phyloP scores from a whole-genome alignment of 1,140 invertebrate genomes.

The Macrostomum lignano region DNA sequence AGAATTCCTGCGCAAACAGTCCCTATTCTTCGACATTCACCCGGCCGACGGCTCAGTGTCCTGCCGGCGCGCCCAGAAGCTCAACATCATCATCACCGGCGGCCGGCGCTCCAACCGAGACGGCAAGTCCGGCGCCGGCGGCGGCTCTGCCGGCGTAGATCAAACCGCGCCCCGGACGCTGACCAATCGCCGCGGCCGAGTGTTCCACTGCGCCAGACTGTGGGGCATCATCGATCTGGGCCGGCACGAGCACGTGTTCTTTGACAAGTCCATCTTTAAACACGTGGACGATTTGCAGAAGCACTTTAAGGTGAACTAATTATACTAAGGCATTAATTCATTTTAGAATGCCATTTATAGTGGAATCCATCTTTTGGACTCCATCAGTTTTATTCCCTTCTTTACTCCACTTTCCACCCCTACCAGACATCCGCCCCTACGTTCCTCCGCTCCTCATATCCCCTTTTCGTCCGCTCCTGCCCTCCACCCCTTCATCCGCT shows the following conservation, averaged over 20 bases:
- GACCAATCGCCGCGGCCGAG: slow-evolving; percentile 17
- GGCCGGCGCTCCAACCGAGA: slow-evolving; percentile 11
- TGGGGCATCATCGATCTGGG: slow-evolving; percentile 29
- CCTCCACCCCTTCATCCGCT: neutral
- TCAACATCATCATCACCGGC: slow-evolving; percentile 27
- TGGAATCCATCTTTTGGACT: neutral
- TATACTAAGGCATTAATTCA: neutral
- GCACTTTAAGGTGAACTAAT: slow-evolving; percentile 13
- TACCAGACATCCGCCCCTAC: neutral
- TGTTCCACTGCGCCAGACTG: slow-evolving; percentile 25
- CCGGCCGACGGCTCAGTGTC: slow-evolving; percentile 22
- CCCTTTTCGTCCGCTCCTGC: neutral
- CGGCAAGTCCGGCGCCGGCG: slow-evolving; percentile 2
- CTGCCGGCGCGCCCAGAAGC: slow-evolving; percentile 18
- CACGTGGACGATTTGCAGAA: slow-evolving; percentile 23
- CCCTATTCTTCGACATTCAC: slow-evolving; percentile 19
- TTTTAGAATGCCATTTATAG: neutral
- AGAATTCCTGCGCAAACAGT: slow-evolving; percentile 17
- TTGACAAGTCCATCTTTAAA: slow-evolving; percentile 25
- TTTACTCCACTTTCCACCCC: neutral
- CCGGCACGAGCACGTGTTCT: slow-evolving; percentile 29
- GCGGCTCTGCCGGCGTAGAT: neutral
- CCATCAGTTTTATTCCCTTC: neutral
- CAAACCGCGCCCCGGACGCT: slow-evolving; percentile 9
- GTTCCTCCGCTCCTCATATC: neutral